Conservation (phyloP, 2,888 invertebrate genomes). For the Macrosoma leucophasiata region DNA sequence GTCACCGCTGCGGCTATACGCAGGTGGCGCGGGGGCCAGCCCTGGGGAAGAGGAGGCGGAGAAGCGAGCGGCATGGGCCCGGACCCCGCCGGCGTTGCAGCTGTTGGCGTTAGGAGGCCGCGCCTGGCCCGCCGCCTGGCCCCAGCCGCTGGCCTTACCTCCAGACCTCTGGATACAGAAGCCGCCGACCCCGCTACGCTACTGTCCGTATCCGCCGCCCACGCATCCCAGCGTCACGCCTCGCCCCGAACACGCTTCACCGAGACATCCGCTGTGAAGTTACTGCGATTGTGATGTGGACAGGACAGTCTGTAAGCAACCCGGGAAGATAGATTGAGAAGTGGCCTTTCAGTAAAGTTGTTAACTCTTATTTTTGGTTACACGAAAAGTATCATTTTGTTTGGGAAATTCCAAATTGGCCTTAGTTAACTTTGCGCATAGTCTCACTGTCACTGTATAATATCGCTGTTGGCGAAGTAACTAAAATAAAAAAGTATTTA, state of each 20-base stretch:
- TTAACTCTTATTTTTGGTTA: too few relatives aligned
- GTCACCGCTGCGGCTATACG: slow-evolving; percentile 80
- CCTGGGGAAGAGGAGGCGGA: slow-evolving; percentile 73
- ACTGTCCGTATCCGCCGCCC: slow-evolving; percentile 78
- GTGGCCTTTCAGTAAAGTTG: too few relatives aligned
- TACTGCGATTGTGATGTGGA: too few relatives aligned
- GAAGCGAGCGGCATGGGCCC: slow-evolving; percentile 73
- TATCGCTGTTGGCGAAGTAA: too few relatives aligned
- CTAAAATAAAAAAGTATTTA: too few relatives aligned
- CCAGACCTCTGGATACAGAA: slow-evolving; percentile 96
- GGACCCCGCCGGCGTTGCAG: slow-evolving; percentile 65
- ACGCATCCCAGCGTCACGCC: slow-evolving; percentile 42
- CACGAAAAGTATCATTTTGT: too few relatives aligned
- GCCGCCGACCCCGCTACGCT: slow-evolving; percentile 77
- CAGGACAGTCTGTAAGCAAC: too few relatives aligned
- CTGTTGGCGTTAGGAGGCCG: slow-evolving; percentile 77
- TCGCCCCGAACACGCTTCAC: slow-evolving; percentile 52
- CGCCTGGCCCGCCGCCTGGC: slow-evolving; percentile 86
- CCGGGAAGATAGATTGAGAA: too few relatives aligned
- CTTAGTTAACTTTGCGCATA: too few relatives aligned
- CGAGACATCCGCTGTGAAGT: slow-evolving; percentile 64
- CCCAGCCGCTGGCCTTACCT: slow-evolving; percentile 89
- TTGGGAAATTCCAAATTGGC: too few relatives aligned
- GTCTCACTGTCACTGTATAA: too few relatives aligned
- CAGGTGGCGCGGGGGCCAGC: slow-evolving; percentile 74